Conservation (phyloP, 2,888 invertebrate genomes). For the Melolontha melolontha region DNA sequence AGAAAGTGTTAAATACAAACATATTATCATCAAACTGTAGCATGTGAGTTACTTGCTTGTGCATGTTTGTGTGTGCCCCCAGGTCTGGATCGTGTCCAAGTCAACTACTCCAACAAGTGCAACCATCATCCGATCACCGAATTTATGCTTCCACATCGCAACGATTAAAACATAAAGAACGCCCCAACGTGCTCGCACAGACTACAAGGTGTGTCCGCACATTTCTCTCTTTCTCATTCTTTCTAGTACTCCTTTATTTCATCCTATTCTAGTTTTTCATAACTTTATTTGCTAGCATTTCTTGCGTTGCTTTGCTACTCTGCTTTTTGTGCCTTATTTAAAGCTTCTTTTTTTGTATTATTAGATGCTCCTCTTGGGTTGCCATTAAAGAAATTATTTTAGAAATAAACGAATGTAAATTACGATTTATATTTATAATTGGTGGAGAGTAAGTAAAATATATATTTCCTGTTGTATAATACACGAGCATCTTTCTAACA, state of each 20-base stretch:
- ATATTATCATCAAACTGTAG: conserved; percentile 12
- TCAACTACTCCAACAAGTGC: conserved; percentile 84
- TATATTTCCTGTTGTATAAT: too few relatives aligned
- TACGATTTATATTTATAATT: background rate
- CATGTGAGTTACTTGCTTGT: conserved; percentile 44
- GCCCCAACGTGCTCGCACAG: conserved; percentile 66
- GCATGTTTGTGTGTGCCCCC: conserved; percentile 59
- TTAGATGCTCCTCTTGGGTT: background rate
- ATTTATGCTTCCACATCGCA: conserved; percentile 69
- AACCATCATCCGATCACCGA: conserved; percentile 69
- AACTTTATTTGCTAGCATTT: conserved; percentile 4
- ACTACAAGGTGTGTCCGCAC: conserved; percentile 65
- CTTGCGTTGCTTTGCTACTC: conserved; percentile 18
- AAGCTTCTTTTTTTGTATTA: background rate
- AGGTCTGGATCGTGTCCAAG: conserved; percentile 95
- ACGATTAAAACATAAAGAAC: conserved; percentile 75
- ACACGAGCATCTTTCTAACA: too few relatives aligned
- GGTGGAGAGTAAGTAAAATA: background rate
- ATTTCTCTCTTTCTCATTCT: conserved; percentile 31
- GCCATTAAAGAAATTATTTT: too few relatives aligned
- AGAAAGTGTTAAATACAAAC: conserved; percentile 11
- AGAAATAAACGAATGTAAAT: background rate
- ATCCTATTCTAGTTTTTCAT: background rate
- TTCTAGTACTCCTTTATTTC: background rate
- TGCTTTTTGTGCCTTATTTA: conserved; percentile 3